Evolutionary conservation across 2,888 invertebrate species (phyloP).

Genomic region (Rhimphoctona megacephalus): DNA sequence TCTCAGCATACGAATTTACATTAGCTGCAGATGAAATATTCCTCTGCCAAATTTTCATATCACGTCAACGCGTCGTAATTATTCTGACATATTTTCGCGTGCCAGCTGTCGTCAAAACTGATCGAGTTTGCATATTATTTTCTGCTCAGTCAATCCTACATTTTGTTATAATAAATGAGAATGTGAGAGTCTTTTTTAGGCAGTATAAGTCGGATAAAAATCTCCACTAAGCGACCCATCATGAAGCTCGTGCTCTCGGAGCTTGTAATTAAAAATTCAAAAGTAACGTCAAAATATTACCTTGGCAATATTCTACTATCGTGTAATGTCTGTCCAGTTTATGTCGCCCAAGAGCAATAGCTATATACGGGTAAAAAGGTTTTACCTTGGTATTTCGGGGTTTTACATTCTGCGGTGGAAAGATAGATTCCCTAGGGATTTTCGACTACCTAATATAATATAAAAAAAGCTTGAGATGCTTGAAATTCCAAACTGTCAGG

Average conservation of each 20-base stretch:
- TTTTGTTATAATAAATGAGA: slow-evolving; percentile 34
- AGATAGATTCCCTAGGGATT: slow-evolving; percentile 5
- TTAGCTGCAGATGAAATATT: neutral
- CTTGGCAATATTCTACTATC: slow-evolving; percentile 29
- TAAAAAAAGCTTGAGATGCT: slow-evolving; percentile 26
- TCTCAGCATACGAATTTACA: neutral
- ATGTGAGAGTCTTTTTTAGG: slow-evolving; percentile 12
- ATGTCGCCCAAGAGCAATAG: neutral
- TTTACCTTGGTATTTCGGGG: slow-evolving; percentile 28
- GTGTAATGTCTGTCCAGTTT: slow-evolving; percentile 31
- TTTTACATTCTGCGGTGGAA: slow-evolving; percentile 31
- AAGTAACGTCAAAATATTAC: slow-evolving; percentile 48
- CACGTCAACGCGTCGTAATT: slow-evolving; percentile 5
- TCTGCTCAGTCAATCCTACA: slow-evolving; percentile 5
- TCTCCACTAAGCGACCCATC: slow-evolving; percentile 43
- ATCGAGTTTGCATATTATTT: slow-evolving; percentile 34
- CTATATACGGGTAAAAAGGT: slow-evolving; percentile 8
- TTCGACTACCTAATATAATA: slow-evolving; percentile 32
- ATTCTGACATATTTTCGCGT: slow-evolving; percentile 5
- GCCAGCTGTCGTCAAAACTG: slow-evolving; percentile 20
- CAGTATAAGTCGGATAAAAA: slow-evolving; percentile 32
- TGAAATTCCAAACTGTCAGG: slow-evolving; percentile 36
- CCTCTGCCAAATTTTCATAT: neutral
- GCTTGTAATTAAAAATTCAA: slow-evolving; percentile 55
- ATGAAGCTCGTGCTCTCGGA: slow-evolving; percentile 16